phyloP scores from a whole-genome alignment of 30 jellyfish, hydroid and myxozoan species.

The Catostylus mosaicus region DNA sequence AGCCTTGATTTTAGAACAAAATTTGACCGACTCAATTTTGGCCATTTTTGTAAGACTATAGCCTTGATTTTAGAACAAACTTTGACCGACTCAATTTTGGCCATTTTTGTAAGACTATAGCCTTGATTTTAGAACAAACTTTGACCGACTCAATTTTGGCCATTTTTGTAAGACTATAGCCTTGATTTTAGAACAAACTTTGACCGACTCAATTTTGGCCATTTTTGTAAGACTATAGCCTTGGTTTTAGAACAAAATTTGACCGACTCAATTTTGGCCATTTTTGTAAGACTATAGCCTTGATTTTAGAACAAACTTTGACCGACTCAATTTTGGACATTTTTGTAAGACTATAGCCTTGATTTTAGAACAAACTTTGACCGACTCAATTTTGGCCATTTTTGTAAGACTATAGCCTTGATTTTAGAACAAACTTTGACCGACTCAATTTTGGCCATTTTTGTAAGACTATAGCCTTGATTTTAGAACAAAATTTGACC shows the following conservation, averaged over 20 bases:
- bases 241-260: not conserved
- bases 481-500: too few species aligned
- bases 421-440: too few species aligned
- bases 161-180: too few species aligned
- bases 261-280: not conserved
- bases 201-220: too few species aligned
- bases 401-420: too few species aligned
- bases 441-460: too few species aligned
- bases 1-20: not conserved
- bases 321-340: not conserved
- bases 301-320: not conserved
- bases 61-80: not conserved
- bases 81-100: not conserved
- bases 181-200: not conserved
- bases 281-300: too few species aligned
- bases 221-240: constrained; percentile 11
- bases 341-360: not conserved
- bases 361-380: not conserved
- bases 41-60: not conserved
- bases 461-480: not conserved
- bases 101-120: not conserved
- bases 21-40: not conserved
- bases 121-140: not conserved
- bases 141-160: not conserved
- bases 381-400: too few species aligned